Percentiles rank a stretch among this genome's conserved stretches.
Evolutionary conservation across 2,888 invertebrate species (phyloP).

Genomic region (Proisotoma minuta): DNA sequence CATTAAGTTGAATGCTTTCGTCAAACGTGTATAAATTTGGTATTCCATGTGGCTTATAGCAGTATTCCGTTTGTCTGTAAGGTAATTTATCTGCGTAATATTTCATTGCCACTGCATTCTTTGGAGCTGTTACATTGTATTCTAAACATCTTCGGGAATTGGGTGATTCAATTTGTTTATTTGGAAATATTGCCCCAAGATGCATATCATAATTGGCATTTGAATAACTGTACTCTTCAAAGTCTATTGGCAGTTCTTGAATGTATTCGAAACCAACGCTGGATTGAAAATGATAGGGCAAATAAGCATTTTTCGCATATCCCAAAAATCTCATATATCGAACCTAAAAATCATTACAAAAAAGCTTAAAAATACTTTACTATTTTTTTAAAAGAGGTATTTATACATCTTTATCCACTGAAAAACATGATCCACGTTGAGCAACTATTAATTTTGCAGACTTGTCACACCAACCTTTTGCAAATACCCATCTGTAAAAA

Average conservation of each 20-base stretch:
- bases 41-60: constrained; percentile 16
- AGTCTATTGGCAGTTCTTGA: constrained; percentile 15
- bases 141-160: constrained; percentile 18
- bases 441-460: constrained; percentile 25
- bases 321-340: constrained; percentile 25
- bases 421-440: constrained; percentile 24
- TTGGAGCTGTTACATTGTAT: constrained; percentile 10
- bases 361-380: neutral
- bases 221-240: constrained; percentile 17
- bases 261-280: constrained; percentile 28
- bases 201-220: constrained; percentile 22
- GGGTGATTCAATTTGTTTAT: constrained; percentile 19
- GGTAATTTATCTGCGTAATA: constrained; percentile 26
- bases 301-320: constrained; percentile 16
- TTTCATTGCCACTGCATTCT: constrained; percentile 18
- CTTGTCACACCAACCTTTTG: constrained; percentile 37
- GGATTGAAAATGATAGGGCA: constrained; percentile 26
- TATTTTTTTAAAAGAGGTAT: neutral
- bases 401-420: constrained; percentile 25
- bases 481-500: constrained; percentile 30
- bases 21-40: constrained; percentile 14
- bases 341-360: constrained; percentile 14
- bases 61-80: constrained; percentile 15
- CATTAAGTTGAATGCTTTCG: constrained; percentile 14
- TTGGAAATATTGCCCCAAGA: constrained; percentile 25